Base-by-base conservation (phyloP, 2,113 vertebrate genomes). In the Ciconia boyciana region DNA sequence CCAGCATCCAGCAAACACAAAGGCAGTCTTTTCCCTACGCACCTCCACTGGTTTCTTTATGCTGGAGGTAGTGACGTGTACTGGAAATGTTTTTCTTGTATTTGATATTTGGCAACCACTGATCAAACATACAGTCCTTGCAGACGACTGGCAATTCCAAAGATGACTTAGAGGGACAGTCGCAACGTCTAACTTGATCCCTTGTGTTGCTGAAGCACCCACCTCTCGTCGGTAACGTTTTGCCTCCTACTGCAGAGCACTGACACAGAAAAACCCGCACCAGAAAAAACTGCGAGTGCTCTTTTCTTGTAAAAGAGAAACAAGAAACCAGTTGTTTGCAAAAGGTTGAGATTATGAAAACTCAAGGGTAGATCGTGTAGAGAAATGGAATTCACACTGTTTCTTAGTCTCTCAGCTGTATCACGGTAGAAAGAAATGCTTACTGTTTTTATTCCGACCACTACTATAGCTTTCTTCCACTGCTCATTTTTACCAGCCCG, bases 31-130 rank as follows among this genome's bases (percentile, higher is more conserved):
- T 13, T 10, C 51, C 57, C 48, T 4, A 8, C 36, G 3, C 12
- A 0, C 14, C n/a, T 22, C 5, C 0, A 12, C 15, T 28, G 10
- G 11, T 16, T 69, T 46, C 55, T 24, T 39, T 4, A 17, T 5
- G 0, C n/a, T 7, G 43, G 31, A 48, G 31, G 3, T 9, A 58
- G 65, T 1, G 3, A 2, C 4, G 14, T 3, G 1, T 26, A 22
- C 43, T 55, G 26, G 7, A 52, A 55, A 49, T 0, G 14, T 16
- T 81, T 55, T 25, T 18, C 4, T 14, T 6, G 10, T 0, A 1
- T 16, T 46, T 36, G 58, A 1, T 13, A 29, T 46, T 62, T 76
- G 82, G 46, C 44, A 83, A 10, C 31, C 24, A 8, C 9, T 7
- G 36, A 22, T 60, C 31, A 49, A 66, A 77, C 18, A 16, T 4